Base-by-base conservation (phyloP, 2,888 invertebrate genomes). In the Volucella inanis region DNA sequence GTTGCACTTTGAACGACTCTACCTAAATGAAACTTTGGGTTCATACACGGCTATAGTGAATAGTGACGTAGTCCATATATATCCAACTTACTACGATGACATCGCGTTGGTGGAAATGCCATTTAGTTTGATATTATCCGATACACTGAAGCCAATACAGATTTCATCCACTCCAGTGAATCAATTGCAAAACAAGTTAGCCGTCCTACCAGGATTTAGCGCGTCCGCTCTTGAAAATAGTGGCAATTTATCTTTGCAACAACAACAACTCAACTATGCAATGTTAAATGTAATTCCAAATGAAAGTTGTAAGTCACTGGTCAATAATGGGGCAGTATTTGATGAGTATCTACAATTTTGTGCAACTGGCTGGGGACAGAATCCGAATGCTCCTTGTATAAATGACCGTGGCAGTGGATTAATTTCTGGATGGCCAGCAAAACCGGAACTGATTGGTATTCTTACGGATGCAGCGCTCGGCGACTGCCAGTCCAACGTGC, bases 1-100 rank as follows among this genome's bases (percentile, higher is more conserved):
- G 9, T 31, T 82, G n/a, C 67, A 72, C 8, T 49, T 86, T 18
- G 49, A 77, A 15, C 62, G 57, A 52, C 54, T 70, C 6, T 57
- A 50, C 6, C n/a, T 11, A 3, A 50, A 70, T 22, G 43, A 38
- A 11, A 50, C 50, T 6, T 38, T 4, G 4, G 70, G 77, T 15
- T 72, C 82, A 1, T 87, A 65, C 45, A 8, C 41, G 0, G 50
- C 74, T 14, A 14, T 45, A 1, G 62, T 87, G n/a, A 64, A 79
- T 12, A 43, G 47, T 8, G n/a, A 76, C 1, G 43, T 47, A 6
- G 59, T 81, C 6, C 11, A 47, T 4, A 22, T 76, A 0, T 86
- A 87, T 72, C 87, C 87, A n/a, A 87, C 87, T 2, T 15, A 64
- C 15, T 55, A 45, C 45, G 87, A 87, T 71, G 87, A 87, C 41